These are phyloP conservation scores for Rugalucina vietnamica DNA, from an alignment of 2,888 invertebrate genomes.

Conservation along the genomic window DNA sequence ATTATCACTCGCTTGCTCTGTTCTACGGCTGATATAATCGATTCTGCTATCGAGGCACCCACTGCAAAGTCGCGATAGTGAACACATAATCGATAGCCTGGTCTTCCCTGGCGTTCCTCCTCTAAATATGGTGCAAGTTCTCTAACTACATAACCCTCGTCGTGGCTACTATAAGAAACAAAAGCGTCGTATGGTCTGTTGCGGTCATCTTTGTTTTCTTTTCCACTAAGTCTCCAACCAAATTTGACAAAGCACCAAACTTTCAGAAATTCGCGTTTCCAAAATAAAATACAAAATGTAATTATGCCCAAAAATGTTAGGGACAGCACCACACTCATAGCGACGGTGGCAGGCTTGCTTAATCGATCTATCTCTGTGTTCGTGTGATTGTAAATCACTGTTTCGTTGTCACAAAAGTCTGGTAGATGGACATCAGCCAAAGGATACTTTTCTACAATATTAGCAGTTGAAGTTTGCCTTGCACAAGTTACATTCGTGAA, in stretches of 20 bases:
- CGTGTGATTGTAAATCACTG: not conserved
- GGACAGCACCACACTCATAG: conserved; percentile 20
- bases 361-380: not conserved
- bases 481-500: conserved; percentile 17
- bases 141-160: conserved; percentile 94
- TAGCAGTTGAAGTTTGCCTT: not conserved
- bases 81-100: conserved; percentile 84
- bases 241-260: conserved; percentile 36
- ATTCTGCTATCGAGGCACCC: conserved; percentile 89
- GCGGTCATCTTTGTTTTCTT: conserved; percentile 18
- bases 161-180: conserved; percentile 91
- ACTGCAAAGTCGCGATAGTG: conserved; percentile 75
- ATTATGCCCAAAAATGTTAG: conserved; percentile 55
- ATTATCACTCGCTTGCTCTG: conserved; percentile 93
- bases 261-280: conserved; percentile 38
- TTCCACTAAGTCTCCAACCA: conserved; percentile 7
- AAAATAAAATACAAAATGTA: conserved; percentile 26
- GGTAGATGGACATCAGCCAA: not conserved
- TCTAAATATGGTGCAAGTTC: conserved; percentile 93
- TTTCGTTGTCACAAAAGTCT: conserved; percentile 28
- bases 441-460: not conserved
- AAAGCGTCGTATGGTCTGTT: conserved; percentile 90
- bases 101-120: conserved; percentile 88
- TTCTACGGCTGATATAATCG: conserved; percentile 94
- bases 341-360: not conserved